A percentile compares a stretch with the other conserved stretches of the same genome.
Evolutionary conservation across 2,888 invertebrate genomes (phyloP).

Genomic region (Lycocerus yunnanus): DNA sequence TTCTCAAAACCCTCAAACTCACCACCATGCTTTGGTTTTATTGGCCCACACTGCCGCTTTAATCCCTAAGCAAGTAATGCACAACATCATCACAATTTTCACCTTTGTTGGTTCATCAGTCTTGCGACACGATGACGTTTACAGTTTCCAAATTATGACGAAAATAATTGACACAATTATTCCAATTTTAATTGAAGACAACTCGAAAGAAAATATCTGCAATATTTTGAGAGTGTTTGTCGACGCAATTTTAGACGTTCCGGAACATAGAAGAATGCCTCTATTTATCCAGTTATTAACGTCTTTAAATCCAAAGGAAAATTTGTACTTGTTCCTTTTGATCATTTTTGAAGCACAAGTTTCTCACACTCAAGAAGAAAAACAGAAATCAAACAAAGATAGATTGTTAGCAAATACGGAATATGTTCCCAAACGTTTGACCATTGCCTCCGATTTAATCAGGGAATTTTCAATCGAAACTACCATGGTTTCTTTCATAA

Average conservation of each 20-base stretch:
- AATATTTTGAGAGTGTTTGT: slow-evolving; percentile 87
- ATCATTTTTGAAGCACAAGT: slow-evolving; percentile 75
- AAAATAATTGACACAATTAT: slow-evolving; percentile 89
- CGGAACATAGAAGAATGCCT: slow-evolving; percentile 85
- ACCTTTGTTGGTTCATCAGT: slow-evolving; percentile 97
- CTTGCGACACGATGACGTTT: slow-evolving; percentile 90
- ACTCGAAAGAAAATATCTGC: slow-evolving; percentile 51
- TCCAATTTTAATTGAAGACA: slow-evolving; percentile 69
- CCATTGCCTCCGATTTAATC: slow-evolving; percentile 70
- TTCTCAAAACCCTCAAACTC: slow-evolving; percentile 93
- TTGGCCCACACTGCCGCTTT: slow-evolving; percentile 78
- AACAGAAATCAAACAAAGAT: slow-evolving; percentile 47
- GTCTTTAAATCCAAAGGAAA: slow-evolving; percentile 67
- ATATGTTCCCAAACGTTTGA: slow-evolving; percentile 62
- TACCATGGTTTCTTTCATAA: slow-evolving; percentile 67
- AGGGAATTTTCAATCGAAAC: slow-evolving; percentile 68
- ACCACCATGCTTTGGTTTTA: slow-evolving; percentile 88
- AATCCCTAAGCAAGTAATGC: slow-evolving; percentile 82
- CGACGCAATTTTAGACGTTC: slow-evolving; percentile 88
- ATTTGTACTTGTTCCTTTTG: slow-evolving; percentile 74
- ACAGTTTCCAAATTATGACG: slow-evolving; percentile 91
- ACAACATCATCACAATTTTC: slow-evolving; percentile 95
- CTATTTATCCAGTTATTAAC: slow-evolving; percentile 80
- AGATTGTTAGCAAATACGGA: slow-evolving; percentile 41
- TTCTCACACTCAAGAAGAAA: slow-evolving; percentile 59